Percentiles rank a stretch among this genome's conserved stretches.
Evolutionary conservation across 2,797 vertebrate genomes (phyloP).

Genomic region (Rhyacichthys aspro): DNA sequence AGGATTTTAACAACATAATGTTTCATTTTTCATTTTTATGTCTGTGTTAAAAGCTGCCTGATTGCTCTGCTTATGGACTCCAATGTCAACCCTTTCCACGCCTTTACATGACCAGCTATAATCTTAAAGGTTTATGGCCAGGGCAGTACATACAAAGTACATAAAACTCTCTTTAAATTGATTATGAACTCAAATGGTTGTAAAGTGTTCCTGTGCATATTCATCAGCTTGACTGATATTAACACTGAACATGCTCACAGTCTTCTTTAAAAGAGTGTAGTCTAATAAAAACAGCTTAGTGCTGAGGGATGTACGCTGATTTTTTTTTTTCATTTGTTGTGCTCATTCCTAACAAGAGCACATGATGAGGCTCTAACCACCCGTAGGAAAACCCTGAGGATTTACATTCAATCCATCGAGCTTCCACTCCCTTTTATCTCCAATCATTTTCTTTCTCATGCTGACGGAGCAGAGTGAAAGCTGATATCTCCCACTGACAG

Average conservation of each 20-base stretch:
- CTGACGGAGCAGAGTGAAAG: slow-evolving; percentile 54
- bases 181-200: no score
- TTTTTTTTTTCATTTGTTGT: slow-evolving; percentile 6
- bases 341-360: slow-evolving; percentile 36
- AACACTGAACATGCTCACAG: neutral
- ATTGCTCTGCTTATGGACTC: neutral
- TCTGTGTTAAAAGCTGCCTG: neutral
- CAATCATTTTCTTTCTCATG: slow-evolving; percentile 25
- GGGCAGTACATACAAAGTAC: no score
- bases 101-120: neutral
- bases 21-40: neutral
- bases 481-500: slow-evolving; percentile 30
- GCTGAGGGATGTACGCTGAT: neutral
- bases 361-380: slow-evolving; percentile 25
- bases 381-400: slow-evolving; percentile 34
- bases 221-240: no score
- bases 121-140: no score
- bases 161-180: no score
- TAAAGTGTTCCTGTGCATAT: no score
- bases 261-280: neutral
- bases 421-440: slow-evolving; percentile 40
- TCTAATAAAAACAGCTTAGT: no score
- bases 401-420: slow-evolving; percentile 21
- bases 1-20: neutral
- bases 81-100: neutral